Conservation (phyloP, 2,113 vertebrate species). For the Dascyllus trimaculatus region DNA sequence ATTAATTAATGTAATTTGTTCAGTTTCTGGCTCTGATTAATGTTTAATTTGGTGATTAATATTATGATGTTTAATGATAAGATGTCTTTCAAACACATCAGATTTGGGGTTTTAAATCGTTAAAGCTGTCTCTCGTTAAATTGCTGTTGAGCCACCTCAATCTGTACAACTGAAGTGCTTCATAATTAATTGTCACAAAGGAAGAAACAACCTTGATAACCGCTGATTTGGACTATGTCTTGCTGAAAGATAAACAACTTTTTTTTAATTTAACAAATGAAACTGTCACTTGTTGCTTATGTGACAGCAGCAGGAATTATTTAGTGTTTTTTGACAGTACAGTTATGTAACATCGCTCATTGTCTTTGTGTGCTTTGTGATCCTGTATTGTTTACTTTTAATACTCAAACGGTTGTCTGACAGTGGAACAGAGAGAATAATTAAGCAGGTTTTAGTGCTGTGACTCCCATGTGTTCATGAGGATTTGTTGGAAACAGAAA, state of each 20-base stretch:
- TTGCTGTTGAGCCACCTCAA: neutral
- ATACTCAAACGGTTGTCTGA: conserved; percentile 65
- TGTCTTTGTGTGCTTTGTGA: conserved; percentile 52
- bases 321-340: conserved; percentile 21
- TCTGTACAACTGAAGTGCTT: neutral
- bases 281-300: conserved; percentile 38
- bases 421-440: conserved; percentile 70
- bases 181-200: too few relatives aligned
- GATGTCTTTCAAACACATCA: too few relatives aligned
- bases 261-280: conserved; percentile 36
- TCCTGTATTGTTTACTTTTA: conserved; percentile 61
- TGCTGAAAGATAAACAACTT: neutral
- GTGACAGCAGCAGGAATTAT: conserved; percentile 27
- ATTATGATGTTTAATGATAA: too few relatives aligned
- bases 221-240: neutral
- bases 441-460: conserved; percentile 54
- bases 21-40: too few relatives aligned
- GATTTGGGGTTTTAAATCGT: too few relatives aligned
- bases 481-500: conserved; percentile 61
- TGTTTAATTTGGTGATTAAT: too few relatives aligned
- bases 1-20: too few relatives aligned
- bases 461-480: conserved; percentile 48
- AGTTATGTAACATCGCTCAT: conserved; percentile 22
- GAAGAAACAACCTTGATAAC: neutral
- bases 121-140: neutral